A percentile compares a stretch with the other conserved stretches of the same genome.
Evolutionary conservation across 2,797 vertebrate genomes (phyloP).

Genomic region (Molothrus ater): DNA sequence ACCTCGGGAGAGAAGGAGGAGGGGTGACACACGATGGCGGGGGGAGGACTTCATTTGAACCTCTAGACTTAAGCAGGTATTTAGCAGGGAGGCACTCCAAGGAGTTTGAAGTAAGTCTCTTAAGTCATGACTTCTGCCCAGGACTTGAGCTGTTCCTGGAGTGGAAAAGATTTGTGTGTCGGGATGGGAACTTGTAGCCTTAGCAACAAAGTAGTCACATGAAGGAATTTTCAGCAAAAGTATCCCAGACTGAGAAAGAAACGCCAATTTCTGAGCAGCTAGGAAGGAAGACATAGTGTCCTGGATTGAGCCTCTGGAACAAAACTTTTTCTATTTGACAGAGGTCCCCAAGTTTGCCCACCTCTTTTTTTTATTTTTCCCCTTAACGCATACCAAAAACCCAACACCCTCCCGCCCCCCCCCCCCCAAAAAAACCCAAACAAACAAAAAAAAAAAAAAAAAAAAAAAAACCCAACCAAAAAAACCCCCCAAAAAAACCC

Average conservation of each 20-base stretch:
- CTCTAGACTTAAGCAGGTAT: background rate
- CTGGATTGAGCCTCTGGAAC: background rate
- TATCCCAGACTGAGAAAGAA: conserved; percentile 58
- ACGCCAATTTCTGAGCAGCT: conserved; percentile 29
- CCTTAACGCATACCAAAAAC: background rate
- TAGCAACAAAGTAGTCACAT: conserved; percentile 72
- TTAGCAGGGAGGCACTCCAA: background rate
- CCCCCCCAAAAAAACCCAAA: too few species aligned
- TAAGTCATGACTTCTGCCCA: conserved; percentile 5
- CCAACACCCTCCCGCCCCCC: too few species aligned
- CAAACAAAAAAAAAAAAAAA: too few species aligned
- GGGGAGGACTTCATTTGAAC: conserved; percentile 6
- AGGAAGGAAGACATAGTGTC: background rate
- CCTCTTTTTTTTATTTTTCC: too few species aligned
- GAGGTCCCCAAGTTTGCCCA: background rate
- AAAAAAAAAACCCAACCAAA: too few species aligned
- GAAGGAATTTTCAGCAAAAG: conserved; percentile 71
- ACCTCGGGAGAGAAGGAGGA: background rate
- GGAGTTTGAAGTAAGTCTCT: background rate
- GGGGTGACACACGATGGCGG: background rate
- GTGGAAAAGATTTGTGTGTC: conserved; percentile 42
- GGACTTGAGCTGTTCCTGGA: conserved; percentile 30
- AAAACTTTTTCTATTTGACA: background rate
- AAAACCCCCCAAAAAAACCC: too few species aligned
- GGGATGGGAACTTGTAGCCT: conserved; percentile 70